These are phyloP conservation scores for Drosophila virilis DNA, from an alignment of 1,140 invertebrate species.

Conservation along the genomic window DNA sequence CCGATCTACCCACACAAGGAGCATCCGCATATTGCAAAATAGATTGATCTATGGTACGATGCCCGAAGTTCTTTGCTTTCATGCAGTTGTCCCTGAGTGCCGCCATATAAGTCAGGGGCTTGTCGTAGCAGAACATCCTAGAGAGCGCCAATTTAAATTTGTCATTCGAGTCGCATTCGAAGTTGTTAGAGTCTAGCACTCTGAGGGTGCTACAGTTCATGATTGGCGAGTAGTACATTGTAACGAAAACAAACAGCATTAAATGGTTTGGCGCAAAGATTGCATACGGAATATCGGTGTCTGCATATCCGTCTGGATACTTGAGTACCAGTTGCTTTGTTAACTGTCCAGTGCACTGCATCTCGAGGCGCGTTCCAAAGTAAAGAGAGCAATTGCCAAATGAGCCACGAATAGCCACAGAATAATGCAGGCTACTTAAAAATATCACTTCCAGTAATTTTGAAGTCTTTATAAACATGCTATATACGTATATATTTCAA, in stretches of 20 bases:
- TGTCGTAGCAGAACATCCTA: slow-evolving; percentile 6
- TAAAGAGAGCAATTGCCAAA: slow-evolving; percentile 4
- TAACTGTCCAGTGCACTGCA: not conserved
- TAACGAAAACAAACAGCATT: slow-evolving; percentile 13
- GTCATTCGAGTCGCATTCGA: not conserved
- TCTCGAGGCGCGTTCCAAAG: not conserved
- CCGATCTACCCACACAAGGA: not conserved
- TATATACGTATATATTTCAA: not conserved
- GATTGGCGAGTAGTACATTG: slow-evolving; percentile 23
- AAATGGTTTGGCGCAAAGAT: not conserved
- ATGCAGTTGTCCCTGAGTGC: slow-evolving; percentile 5
- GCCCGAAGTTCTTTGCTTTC: not conserved
- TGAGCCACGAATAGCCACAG: not conserved
- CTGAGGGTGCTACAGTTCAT: not conserved
- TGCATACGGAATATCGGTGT: not conserved
- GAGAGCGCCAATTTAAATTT: not conserved
- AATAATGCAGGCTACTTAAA: not conserved
- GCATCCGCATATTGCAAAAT: slow-evolving; percentile 17
- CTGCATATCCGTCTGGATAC: slow-evolving; percentile 1
- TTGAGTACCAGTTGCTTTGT: not conserved
- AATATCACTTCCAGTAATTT: not conserved
- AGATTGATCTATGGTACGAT: slow-evolving; percentile 3
- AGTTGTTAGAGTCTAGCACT: not conserved
- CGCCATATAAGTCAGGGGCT: slow-evolving; percentile 16
- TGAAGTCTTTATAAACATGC: slow-evolving; percentile 3